Evolutionary conservation across 2,113 vertebrate genomes (phyloP).

Genomic region (Gymnocephalus cernua): DNA sequence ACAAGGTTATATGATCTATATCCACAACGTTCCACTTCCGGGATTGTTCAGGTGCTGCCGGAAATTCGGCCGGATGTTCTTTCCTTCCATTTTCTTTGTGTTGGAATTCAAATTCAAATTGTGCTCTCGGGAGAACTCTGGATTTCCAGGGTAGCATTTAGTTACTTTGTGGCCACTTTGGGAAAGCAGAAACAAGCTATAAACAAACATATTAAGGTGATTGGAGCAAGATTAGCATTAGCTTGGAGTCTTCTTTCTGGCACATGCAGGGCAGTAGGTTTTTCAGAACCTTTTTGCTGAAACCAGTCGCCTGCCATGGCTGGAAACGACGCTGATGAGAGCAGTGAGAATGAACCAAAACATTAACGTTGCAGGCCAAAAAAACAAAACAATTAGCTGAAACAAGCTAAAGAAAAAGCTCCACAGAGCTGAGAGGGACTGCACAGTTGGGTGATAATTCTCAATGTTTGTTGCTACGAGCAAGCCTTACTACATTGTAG

Average conservation of each 20-base stretch:
- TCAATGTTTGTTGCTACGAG: neutral
- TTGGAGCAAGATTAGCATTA: neutral
- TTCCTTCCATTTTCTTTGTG: too few relatives aligned
- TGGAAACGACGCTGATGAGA: neutral
- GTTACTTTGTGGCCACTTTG: too few relatives aligned
- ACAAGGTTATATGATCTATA: too few relatives aligned
- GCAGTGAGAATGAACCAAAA: neutral
- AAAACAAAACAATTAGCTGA: neutral
- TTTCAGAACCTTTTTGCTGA: neutral
- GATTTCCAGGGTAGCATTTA: too few relatives aligned
- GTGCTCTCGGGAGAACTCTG: too few relatives aligned
- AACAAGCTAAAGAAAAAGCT: neutral
- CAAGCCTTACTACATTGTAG: conserved; percentile 32
- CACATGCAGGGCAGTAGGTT: neutral
- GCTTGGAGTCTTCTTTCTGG: neutral
- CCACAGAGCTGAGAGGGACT: neutral
- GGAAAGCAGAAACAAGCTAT: too few relatives aligned
- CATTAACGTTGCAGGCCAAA: neutral
- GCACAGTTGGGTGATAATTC: too few relatives aligned
- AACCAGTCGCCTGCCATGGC: neutral
- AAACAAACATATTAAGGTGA: neutral
- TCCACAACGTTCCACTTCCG: too few relatives aligned
- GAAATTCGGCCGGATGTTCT: too few relatives aligned
- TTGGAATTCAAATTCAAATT: too few relatives aligned
- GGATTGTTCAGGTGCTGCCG: too few relatives aligned